Conservation (phyloP, 2,797 vertebrate species). For the Hirundo rustica region DNA sequence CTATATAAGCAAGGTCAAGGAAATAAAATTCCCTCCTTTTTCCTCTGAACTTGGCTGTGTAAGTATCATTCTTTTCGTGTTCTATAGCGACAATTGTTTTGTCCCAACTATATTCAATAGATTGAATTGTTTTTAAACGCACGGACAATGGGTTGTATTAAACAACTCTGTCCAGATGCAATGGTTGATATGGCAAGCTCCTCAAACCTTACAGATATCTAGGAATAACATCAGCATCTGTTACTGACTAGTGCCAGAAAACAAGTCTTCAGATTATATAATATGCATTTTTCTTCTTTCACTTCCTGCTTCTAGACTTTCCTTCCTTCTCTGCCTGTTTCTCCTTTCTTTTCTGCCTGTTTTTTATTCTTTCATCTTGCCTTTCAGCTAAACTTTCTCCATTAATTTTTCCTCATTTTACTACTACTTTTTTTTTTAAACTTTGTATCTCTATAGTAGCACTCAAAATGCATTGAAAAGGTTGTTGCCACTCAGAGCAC, state of each 20-base stretch:
- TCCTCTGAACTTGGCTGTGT: too few relatives aligned
- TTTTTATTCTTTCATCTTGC: not conserved
- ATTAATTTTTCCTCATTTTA: not conserved
- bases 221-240: not conserved
- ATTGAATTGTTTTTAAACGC: not conserved
- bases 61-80: too few relatives aligned
- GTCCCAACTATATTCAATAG: not conserved
- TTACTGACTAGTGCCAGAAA: not conserved
- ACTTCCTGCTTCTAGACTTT: not conserved
- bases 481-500: not conserved
- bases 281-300: not conserved
- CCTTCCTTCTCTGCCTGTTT: not conserved
- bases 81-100: not conserved
- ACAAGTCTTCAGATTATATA: not conserved
- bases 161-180: not conserved
- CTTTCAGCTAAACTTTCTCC: not conserved
- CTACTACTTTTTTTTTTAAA: not conserved
- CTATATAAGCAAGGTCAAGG: too few relatives aligned
- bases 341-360: not conserved
- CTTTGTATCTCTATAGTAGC: not conserved
- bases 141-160: not conserved
- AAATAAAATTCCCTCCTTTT: too few relatives aligned
- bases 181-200: not conserved
- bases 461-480: not conserved
- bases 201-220: not conserved